Conservation (phyloP, 2,113 vertebrate genomes). For the Pteronura brasiliensis region DNA sequence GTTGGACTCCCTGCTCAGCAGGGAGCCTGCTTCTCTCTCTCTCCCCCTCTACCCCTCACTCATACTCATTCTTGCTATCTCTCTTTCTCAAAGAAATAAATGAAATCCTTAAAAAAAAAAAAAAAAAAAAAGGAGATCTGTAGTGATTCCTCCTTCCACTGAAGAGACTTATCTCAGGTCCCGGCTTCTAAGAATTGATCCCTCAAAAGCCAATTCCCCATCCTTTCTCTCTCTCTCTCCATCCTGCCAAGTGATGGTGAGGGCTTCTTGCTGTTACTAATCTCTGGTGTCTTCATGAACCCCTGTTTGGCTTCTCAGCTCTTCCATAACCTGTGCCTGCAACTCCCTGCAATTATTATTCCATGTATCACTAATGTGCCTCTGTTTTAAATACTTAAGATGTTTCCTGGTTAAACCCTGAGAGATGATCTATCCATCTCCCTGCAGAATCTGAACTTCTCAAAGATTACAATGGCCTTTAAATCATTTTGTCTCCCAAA, state of each 20-base stretch:
- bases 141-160: neutral
- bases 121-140: neutral
- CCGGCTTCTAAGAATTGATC: neutral
- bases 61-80: too few relatives aligned
- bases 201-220: neutral
- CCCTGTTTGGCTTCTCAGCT: neutral
- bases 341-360: neutral
- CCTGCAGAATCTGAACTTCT: neutral
- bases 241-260: neutral
- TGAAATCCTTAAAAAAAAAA: neutral
- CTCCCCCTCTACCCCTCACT: too few relatives aligned
- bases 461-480: neutral
- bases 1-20: too few relatives aligned
- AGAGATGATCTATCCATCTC: neutral
- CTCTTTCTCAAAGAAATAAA: too few relatives aligned
- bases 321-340: neutral
- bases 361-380: neutral
- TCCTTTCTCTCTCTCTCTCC: neutral
- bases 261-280: neutral
- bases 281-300: neutral
- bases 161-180: neutral
- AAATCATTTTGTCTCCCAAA: neutral
- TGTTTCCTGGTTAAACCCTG: neutral
- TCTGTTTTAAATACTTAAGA: neutral
- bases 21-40: too few relatives aligned